Percentiles rank a stretch among this genome's conserved stretches.
phyloP scores from a whole-genome alignment of 2,888 invertebrate species.

The Cotesia congregata region DNA sequence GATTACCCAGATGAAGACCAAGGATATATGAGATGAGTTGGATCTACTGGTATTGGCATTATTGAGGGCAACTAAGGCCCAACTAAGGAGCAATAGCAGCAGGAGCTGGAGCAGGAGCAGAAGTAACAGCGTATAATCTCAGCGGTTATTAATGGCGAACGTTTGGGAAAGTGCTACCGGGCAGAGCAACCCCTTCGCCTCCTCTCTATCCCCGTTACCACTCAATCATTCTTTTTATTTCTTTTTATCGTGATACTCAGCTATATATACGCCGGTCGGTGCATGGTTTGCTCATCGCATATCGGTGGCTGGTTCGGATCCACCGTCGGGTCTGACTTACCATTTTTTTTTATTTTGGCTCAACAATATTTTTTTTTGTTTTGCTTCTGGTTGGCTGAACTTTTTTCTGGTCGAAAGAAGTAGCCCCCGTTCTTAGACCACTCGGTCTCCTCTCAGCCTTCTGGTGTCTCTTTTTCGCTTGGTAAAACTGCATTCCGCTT shows the following conservation, averaged over 20 bases:
- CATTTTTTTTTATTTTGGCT: background rate
- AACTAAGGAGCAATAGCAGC: constrained; percentile 3
- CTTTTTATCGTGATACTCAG: constrained; percentile 8
- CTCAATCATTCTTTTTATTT: constrained; percentile 51
- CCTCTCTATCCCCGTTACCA: constrained; percentile 46
- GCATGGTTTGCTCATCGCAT: background rate
- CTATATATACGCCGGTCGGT: constrained; percentile 10
- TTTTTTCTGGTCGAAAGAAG: constrained; percentile 24
- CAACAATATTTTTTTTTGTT: constrained; percentile 36
- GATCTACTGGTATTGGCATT: background rate
- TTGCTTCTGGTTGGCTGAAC: constrained; percentile 43
- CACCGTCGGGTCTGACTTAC: constrained; percentile 31
- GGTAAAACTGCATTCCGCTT: constrained; percentile 64
- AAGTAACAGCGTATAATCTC: constrained; percentile 68
- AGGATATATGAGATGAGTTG: background rate
- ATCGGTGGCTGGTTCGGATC: constrained; percentile 15
- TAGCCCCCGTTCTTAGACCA: constrained; percentile 24
- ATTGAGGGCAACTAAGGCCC: background rate
- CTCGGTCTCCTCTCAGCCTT: constrained; percentile 39
- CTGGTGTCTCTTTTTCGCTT: constrained; percentile 53
- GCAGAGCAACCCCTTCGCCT: constrained; percentile 57
- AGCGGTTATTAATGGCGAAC: constrained; percentile 69
- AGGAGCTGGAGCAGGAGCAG: constrained; percentile 45
- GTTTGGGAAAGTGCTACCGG: constrained; percentile 70
- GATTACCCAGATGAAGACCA: no score